Base-by-base conservation (phyloP, 35 echinoderm and acorn worm species). In the Lytechinus variegatus region DNA sequence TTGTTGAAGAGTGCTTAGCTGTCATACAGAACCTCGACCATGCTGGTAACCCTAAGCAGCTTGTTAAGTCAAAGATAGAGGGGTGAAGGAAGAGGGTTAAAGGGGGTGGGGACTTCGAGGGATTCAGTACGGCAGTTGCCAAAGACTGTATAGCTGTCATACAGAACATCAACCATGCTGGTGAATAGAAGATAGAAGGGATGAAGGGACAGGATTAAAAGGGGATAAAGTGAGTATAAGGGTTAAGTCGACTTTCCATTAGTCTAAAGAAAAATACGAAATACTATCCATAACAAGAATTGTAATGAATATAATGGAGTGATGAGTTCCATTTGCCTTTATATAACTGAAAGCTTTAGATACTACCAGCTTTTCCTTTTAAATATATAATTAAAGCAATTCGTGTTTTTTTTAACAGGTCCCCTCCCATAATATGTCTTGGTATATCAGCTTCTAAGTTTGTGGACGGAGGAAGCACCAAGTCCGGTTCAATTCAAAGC, bases 391-490 rank as follows among this genome's bases (percentile, higher is more conserved):
- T 79, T n/a, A 52, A 9, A 10, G 9, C 27, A 29, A 52, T 8
- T 29, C 27, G 52, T 51, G 2, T 9, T 33, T 10, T 52, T 90
- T 33, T 12, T 10, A 52, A 90, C 28, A 99, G 98, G 98, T 91
- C 89, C 16, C 98, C 98, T 52, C 86, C 97, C 21, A 95, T 99
- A 28, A 92, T 95, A 27, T 93, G 52, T 27, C 86, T 99, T 7
- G 96, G 97, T 12, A 87, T 99, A 51, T 97, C 97, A 16, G 95
- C 98, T 28, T 96, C 97, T 21, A 99, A 99, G 87, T 99, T 98
- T 57, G 94, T 60, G 9, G 96, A 98, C 3, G 54, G 91, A 3
- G 60, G 94, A n/a, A 27, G 91, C 27, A 89, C 54, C 87, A 92
- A 92, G 92, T 89, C 58, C 21, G 96, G 92, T 61, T 95, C 95